Evolutionary conservation across 2,113 vertebrate species (phyloP).

Genomic region (Amblyopsis rosae): DNA sequence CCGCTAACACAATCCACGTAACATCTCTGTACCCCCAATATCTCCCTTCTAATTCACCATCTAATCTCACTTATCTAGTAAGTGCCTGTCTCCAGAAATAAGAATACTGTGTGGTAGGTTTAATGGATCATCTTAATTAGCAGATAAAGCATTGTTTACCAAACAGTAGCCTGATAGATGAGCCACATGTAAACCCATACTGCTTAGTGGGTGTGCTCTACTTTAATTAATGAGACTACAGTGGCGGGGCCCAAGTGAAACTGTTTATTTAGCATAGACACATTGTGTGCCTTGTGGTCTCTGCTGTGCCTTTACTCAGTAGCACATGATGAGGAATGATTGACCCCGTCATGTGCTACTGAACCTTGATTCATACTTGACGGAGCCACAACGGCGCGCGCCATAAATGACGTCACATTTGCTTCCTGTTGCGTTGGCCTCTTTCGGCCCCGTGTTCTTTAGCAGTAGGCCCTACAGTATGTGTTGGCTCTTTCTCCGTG

Average conservation of each 20-base stretch:
- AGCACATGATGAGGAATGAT: neutral
- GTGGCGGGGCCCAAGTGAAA: constrained; percentile 31
- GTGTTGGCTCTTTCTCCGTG: too few relatives aligned
- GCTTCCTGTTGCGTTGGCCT: too few relatives aligned
- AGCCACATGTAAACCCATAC: constrained; percentile 11
- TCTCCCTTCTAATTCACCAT: neutral
- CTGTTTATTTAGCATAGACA: constrained; percentile 31
- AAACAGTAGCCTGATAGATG: constrained; percentile 30
- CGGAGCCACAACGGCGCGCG: too few relatives aligned
- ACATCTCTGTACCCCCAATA: constrained; percentile 10
- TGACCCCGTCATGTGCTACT: neutral
- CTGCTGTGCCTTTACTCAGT: constrained; percentile 2
- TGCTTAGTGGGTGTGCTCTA: constrained; percentile 26
- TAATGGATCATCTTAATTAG: constrained; percentile 43
- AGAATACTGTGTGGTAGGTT: too few relatives aligned
- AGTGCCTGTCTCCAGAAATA: neutral
- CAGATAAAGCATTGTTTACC: constrained; percentile 22
- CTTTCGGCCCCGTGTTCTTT: too few relatives aligned
- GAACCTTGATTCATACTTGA: too few relatives aligned
- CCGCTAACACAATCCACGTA: constrained; percentile 15
- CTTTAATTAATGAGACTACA: constrained; percentile 38
- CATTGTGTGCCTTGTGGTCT: constrained; percentile 4
- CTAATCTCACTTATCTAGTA: neutral
- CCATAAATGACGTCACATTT: too few relatives aligned
- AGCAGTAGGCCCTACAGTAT: too few relatives aligned